These are phyloP conservation scores for Oeneis ivallda DNA, from an alignment of 2,888 invertebrate species.

Conservation along the genomic window DNA sequence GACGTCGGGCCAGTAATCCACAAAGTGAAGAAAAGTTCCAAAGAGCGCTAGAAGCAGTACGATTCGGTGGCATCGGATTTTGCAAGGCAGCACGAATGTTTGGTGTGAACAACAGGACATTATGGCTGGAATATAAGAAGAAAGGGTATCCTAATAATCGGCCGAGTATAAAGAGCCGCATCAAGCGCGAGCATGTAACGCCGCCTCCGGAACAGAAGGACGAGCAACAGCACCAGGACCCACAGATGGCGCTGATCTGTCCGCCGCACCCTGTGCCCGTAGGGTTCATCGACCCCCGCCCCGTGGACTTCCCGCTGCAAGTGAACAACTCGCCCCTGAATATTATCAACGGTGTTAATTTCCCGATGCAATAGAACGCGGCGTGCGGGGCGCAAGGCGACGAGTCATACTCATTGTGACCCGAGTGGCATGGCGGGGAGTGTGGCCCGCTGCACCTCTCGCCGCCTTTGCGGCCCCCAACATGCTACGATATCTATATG, in stretches of 20 bases:
- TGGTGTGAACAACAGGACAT: slow-evolving; percentile 91
- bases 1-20: slow-evolving; percentile 88
- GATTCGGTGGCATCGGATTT: slow-evolving; percentile 91
- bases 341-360: slow-evolving; percentile 86
- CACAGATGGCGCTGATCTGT: slow-evolving; percentile 82
- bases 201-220: slow-evolving; percentile 82
- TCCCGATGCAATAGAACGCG: slow-evolving; percentile 86
- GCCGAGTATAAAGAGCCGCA: slow-evolving; percentile 88
- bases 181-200: slow-evolving; percentile 85
- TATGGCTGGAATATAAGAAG: slow-evolving; percentile 93
- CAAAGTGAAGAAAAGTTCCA: slow-evolving; percentile 92
- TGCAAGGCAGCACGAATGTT: slow-evolving; percentile 92
- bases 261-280: slow-evolving; percentile 85
- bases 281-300: slow-evolving; percentile 86
- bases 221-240: slow-evolving; percentile 56
- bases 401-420: slow-evolving; percentile 68
- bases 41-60: slow-evolving; percentile 89
- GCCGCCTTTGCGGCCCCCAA: slow-evolving; percentile 44
- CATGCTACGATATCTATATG: slow-evolving; percentile 52
- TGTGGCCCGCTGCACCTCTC: slow-evolving; percentile 38
- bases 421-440: slow-evolving; percentile 60
- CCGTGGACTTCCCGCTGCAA: slow-evolving; percentile 86
- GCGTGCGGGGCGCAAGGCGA: slow-evolving; percentile 59
- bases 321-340: slow-evolving; percentile 84
- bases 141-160: slow-evolving; percentile 91